phyloP scores from a whole-genome alignment of 30 jellyfish, hydroid and myxozoan species.

The Cassiopea andromeda region DNA sequence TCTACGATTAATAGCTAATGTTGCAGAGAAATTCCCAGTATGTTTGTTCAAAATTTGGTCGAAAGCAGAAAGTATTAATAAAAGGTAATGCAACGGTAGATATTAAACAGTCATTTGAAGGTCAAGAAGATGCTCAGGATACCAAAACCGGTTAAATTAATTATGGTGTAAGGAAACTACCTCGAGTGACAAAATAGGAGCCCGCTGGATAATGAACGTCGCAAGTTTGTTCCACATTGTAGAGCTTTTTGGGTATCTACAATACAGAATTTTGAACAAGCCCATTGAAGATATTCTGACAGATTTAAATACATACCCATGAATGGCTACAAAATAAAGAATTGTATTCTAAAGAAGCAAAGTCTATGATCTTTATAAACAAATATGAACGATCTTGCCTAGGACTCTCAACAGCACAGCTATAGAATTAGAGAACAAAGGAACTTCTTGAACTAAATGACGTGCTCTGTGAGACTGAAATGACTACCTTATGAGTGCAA shows the following conservation, averaged over 20 bases:
- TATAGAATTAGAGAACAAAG: too few species aligned
- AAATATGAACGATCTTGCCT: neutral
- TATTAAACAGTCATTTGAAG: too few species aligned
- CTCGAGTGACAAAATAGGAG: constrained; percentile 32
- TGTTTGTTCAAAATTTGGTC: too few species aligned
- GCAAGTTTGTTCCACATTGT: constrained; percentile 59
- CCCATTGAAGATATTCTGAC: neutral
- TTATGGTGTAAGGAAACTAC: neutral
- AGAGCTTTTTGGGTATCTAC: constrained; percentile 59
- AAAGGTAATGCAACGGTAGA: too few species aligned
- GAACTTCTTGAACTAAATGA: too few species aligned
- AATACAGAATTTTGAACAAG: neutral
- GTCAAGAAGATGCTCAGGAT: too few species aligned
- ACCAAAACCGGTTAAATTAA: too few species aligned
- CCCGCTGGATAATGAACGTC: constrained; percentile 20
- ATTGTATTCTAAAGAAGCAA: neutral
- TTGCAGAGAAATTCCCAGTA: too few species aligned
- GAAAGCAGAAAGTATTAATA: too few species aligned
- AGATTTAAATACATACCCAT: too few species aligned
- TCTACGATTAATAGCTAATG: too few species aligned
- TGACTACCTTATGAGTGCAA: constrained; percentile 19
- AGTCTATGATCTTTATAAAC: neutral
- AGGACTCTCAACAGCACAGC: neutral
- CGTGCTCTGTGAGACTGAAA: neutral
- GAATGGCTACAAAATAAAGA: neutral